These are phyloP conservation scores for Yponomeuta cagnagella DNA, from an alignment of 2,888 invertebrate genomes.

Conservation along the genomic window DNA sequence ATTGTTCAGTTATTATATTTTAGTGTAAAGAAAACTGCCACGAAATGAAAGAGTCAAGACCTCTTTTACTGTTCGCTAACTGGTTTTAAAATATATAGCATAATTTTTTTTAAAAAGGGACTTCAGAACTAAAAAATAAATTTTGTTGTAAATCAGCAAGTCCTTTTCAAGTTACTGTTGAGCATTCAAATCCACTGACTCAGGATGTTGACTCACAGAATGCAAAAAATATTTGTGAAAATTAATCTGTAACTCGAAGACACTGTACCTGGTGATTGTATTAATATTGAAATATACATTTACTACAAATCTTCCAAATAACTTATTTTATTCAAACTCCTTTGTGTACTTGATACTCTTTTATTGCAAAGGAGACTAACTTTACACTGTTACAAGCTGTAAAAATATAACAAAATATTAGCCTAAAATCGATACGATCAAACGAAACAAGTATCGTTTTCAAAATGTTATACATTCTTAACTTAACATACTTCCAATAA, in stretches of 20 bases:
- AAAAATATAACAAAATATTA: neutral
- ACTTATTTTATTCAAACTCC: conserved; percentile 9
- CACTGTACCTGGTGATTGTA: conserved; percentile 74
- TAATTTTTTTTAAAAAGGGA: conserved; percentile 1
- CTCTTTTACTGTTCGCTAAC: neutral
- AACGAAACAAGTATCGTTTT: conserved; percentile 22
- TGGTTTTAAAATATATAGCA: neutral
- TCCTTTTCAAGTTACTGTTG: conserved; percentile 40
- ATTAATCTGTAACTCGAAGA: conserved; percentile 55
- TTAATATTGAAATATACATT: conserved; percentile 73
- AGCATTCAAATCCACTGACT: conserved; percentile 37
- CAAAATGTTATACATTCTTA: conserved; percentile 59
- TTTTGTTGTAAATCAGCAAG: conserved; percentile 30
- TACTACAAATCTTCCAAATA: conserved; percentile 64
- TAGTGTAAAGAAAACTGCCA: conserved; percentile 6
- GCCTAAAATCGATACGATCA: neutral
- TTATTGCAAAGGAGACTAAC: conserved; percentile 58
- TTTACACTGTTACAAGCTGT: conserved; percentile 9
- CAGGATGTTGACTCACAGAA: conserved; percentile 40
- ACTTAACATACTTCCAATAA: conserved; percentile 29
- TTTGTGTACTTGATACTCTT: conserved; percentile 26
- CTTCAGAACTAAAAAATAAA: neutral
- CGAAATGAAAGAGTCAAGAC: neutral
- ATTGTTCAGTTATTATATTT: conserved; percentile 8
- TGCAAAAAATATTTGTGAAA: conserved; percentile 56